Conservation (phyloP, 2,797 vertebrate species). For the Adelosebastes latens region DNA sequence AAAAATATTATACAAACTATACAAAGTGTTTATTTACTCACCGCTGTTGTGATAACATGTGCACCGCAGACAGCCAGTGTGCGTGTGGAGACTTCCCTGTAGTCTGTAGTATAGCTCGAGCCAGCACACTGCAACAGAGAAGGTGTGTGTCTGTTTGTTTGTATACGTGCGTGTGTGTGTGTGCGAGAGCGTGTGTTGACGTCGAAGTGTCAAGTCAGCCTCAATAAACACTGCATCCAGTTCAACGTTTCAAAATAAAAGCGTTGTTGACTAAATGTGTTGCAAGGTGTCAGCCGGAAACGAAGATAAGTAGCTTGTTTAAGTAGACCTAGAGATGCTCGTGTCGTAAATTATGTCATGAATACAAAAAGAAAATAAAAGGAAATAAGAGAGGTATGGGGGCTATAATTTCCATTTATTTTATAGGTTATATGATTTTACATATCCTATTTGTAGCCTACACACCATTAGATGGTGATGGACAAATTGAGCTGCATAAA, state of each 20-base stretch:
- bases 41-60: slow-evolving; percentile 66
- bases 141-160: slow-evolving; percentile 57
- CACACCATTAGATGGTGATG: background rate
- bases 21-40: slow-evolving; percentile 41
- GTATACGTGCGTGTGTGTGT: background rate
- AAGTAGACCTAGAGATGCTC: background rate
- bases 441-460: background rate
- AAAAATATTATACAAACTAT: background rate
- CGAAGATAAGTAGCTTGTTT: too few species aligned
- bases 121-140: slow-evolving; percentile 17
- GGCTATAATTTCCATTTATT: background rate
- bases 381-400: background rate
- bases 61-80: slow-evolving; percentile 30
- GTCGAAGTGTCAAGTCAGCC: slow-evolving; percentile 37
- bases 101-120: slow-evolving; percentile 20
- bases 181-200: slow-evolving; percentile 21
- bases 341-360: background rate
- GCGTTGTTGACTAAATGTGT: background rate
- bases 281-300: background rate
- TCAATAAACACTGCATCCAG: background rate
- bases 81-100: slow-evolving; percentile 19
- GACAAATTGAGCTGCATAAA: background rate
- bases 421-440: background rate
- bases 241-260: slow-evolving; percentile 57
- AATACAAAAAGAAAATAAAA: background rate